These are phyloP conservation scores for Vireo griseus DNA, from an alignment of 2,797 vertebrate species.

Conservation along the genomic window DNA sequence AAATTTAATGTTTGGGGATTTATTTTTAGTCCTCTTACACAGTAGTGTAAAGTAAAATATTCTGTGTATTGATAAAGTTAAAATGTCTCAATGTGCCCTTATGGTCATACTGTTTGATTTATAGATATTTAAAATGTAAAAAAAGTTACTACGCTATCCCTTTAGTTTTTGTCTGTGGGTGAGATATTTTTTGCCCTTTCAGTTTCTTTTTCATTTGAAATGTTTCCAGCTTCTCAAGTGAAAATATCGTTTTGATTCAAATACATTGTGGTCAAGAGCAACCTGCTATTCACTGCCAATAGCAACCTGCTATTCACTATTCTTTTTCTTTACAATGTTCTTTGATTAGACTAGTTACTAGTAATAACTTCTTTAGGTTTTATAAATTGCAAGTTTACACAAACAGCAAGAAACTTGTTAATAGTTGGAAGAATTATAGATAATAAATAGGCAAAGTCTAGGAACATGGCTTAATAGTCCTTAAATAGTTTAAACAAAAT, in stretches of 20 bases:
- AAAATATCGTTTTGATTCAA: not conserved
- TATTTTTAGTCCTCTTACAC: not conserved
- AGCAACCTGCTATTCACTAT: no score
- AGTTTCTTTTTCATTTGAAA: not conserved
- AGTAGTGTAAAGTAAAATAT: not conserved
- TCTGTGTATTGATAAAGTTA: not conserved
- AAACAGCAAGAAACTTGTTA: not conserved
- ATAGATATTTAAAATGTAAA: not conserved
- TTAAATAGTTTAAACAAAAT: not conserved
- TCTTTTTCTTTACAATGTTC: not conserved
- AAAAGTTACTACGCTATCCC: not conserved
- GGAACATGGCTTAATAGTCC: not conserved
- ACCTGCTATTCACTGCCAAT: not conserved
- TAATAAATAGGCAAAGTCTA: not conserved
- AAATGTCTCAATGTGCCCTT: not conserved
- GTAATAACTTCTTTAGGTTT: not conserved
- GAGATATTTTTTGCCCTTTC: not conserved
- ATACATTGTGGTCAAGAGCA: not conserved
- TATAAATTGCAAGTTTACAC: not conserved
- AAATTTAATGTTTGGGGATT: not conserved
- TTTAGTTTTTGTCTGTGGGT: not conserved
- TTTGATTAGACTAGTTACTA: not conserved
- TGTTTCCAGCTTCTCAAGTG: not conserved
- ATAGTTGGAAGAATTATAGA: not conserved
- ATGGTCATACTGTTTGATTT: not conserved